A percentile compares a stretch with the other conserved stretches of the same genome.
Evolutionary conservation across 2,888 invertebrate genomes (phyloP).

Genomic region (Cacoxenus indagator): DNA sequence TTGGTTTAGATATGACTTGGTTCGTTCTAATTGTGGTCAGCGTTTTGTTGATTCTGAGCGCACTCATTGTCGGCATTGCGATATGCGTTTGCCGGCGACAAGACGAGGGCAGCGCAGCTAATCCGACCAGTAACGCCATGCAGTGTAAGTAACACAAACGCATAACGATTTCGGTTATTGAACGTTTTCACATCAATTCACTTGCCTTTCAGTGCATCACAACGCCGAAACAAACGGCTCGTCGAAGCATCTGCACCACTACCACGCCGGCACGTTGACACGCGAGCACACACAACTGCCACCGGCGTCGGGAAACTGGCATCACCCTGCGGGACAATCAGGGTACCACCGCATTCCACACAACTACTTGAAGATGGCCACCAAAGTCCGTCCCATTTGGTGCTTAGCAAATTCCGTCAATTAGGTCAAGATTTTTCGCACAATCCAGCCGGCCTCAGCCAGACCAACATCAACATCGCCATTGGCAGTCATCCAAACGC

Average conservation of each 20-base stretch:
- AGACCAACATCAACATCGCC: conserved; percentile 63
- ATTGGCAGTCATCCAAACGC: conserved; percentile 62
- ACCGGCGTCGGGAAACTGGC: conserved; percentile 90
- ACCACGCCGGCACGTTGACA: conserved; percentile 72
- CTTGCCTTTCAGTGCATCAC: conserved; percentile 64
- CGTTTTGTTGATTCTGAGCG: conserved; percentile 78
- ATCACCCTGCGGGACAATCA: conserved; percentile 88
- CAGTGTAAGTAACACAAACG: conserved; percentile 62
- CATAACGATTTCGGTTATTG: too few relatives aligned
- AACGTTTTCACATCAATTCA: not conserved
- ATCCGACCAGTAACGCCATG: conserved; percentile 72
- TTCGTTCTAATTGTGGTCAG: conserved; percentile 82
- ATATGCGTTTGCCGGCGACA: conserved; percentile 82
- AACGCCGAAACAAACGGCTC: conserved; percentile 79
- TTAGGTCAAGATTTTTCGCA: conserved; percentile 73
- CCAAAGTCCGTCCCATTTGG: conserved; percentile 93
- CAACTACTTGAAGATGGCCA: conserved; percentile 75
- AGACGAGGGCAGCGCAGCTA: conserved; percentile 56
- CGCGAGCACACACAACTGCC: conserved; percentile 74
- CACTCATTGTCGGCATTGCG: conserved; percentile 79
- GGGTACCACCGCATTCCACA: conserved; percentile 72
- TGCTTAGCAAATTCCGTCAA: conserved; percentile 87
- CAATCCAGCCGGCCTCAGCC: conserved; percentile 68
- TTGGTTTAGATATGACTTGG: conserved; percentile 83
- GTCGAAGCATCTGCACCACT: conserved; percentile 74